phyloP scores from a whole-genome alignment of 2,797 vertebrate genomes.

The Falco naumanni region DNA sequence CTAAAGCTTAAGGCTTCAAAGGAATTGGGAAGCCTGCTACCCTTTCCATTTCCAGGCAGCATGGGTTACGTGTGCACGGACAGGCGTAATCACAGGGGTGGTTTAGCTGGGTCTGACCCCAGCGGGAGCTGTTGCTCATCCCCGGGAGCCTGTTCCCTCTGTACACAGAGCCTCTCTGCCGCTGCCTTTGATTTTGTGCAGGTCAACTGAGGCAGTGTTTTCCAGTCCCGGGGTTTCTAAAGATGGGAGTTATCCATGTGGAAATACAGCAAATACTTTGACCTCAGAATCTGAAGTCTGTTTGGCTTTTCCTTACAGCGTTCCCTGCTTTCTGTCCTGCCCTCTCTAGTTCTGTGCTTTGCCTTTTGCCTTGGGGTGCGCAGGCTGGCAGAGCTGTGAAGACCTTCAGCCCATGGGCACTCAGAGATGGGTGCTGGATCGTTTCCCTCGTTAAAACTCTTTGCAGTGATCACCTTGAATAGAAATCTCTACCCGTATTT shows the following conservation, averaged over 20 bases:
- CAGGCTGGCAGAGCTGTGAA: background rate
- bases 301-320: background rate
- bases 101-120: background rate
- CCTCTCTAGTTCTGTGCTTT: background rate
- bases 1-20: constrained; percentile 38
- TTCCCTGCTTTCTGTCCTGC: background rate
- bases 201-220: background rate
- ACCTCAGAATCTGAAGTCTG: background rate
- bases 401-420: background rate
- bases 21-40: background rate
- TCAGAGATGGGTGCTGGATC: background rate
- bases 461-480: background rate
- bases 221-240: background rate
- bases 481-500: background rate
- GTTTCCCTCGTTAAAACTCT: background rate
- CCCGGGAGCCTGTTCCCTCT: background rate
- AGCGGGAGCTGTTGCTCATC: background rate
- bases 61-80: background rate
- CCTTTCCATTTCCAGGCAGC: background rate
- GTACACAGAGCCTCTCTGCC: background rate
- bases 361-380: background rate
- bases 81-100: background rate
- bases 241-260: background rate
- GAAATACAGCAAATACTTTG: background rate
- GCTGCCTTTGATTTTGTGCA: background rate